Conservation (phyloP, 2,113 vertebrate genomes). For the Onychostoma macrolepis region DNA sequence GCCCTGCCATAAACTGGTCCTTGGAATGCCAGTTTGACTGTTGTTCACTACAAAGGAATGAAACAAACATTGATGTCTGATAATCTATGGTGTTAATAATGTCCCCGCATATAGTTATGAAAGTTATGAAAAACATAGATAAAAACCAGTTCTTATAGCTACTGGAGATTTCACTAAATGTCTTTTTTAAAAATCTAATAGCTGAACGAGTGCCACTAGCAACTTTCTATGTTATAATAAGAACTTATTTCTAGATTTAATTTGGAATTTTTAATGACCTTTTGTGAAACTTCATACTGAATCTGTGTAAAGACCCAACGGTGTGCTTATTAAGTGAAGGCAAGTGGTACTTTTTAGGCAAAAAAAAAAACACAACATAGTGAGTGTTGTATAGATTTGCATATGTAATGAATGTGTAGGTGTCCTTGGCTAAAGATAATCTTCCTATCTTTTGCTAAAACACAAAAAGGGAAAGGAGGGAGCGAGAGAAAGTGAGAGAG, state of each 20-base stretch:
- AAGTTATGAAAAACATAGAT: neutral
- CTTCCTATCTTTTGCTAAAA: neutral
- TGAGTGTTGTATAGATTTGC: constrained; percentile 16
- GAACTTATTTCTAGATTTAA: neutral
- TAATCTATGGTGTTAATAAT: neutral
- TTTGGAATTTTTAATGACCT: neutral
- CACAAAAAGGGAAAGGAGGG: neutral
- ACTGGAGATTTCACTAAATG: neutral
- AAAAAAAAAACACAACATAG: neutral
- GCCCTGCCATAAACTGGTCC: too few species aligned
- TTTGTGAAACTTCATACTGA: neutral
- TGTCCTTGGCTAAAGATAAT: constrained; percentile 24
- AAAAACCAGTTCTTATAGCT: neutral
- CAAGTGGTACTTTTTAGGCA: constrained; percentile 11
- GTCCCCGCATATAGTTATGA: neutral
- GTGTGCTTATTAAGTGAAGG: neutral
- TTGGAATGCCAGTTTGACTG: too few species aligned
- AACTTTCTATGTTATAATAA: neutral
- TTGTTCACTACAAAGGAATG: too few species aligned
- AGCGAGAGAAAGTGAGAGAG: neutral
- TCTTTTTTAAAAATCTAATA: neutral
- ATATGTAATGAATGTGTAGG: constrained; percentile 27
- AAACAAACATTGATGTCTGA: neutral
- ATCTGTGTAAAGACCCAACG: neutral
- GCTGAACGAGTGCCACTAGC: neutral